These are phyloP conservation scores for Netelia virgata DNA, from an alignment of 2,888 invertebrate genomes.

Conservation along the genomic window DNA sequence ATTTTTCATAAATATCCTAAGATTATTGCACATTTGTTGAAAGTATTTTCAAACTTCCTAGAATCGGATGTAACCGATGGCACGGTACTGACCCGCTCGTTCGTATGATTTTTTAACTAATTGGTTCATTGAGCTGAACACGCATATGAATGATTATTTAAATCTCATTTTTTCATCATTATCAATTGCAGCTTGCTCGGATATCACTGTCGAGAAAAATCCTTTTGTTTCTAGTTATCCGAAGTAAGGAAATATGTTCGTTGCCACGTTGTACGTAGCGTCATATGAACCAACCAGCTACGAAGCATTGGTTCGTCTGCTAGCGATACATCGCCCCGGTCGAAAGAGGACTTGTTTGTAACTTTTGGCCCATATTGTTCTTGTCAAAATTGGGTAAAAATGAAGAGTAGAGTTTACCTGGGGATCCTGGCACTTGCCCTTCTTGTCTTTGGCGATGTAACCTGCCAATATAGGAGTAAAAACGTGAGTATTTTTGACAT, in stretches of 20 bases:
- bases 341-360: slow-evolving; percentile 40
- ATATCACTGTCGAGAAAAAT: slow-evolving; percentile 55
- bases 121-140: background rate
- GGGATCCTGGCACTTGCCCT: slow-evolving; percentile 73
- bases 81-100: slow-evolving; percentile 35
- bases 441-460: slow-evolving; percentile 73
- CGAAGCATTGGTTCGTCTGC: slow-evolving; percentile 58
- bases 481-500: slow-evolving; percentile 75
- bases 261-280: slow-evolving; percentile 75
- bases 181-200: background rate
- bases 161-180: slow-evolving; percentile 21
- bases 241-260: slow-evolving; percentile 57
- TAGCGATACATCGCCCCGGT: slow-evolving; percentile 50
- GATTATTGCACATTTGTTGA: background rate
- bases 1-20: background rate
- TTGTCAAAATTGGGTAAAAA: slow-evolving; percentile 68
- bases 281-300: slow-evolving; percentile 44
- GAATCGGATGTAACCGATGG: slow-evolving; percentile 10
- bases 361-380: slow-evolving; percentile 20
- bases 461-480: slow-evolving; percentile 80
- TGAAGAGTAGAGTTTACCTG: slow-evolving; percentile 75
- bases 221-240: slow-evolving; percentile 12
- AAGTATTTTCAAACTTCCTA: background rate
- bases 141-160: slow-evolving; percentile 2
- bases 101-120: slow-evolving; percentile 8